Conservation (phyloP, 2,797 vertebrate genomes). For the Anguilla pacifica region DNA sequence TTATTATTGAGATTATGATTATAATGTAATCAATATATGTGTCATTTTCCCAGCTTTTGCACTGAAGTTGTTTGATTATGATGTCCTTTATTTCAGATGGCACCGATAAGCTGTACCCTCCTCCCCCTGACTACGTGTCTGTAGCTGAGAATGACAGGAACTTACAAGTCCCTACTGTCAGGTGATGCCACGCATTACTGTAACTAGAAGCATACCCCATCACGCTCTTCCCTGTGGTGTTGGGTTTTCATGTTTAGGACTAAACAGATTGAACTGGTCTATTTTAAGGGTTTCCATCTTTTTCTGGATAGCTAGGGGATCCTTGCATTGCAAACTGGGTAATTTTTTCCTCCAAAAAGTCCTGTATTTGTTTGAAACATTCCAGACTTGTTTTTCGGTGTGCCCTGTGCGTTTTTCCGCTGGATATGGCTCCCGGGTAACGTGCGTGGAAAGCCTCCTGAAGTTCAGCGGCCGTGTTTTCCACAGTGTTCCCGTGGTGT, state of each 20-base stretch:
- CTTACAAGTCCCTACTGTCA: conserved; percentile 66
- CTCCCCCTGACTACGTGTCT: conserved; percentile 64
- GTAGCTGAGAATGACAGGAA: conserved; percentile 67
- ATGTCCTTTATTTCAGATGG: conserved; percentile 30
- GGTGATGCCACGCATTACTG: conserved; percentile 48
- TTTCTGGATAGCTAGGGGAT: neutral
- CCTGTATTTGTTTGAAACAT: neutral
- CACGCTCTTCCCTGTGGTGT: neutral
- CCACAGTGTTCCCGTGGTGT: conserved; percentile 71
- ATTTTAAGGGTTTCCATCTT: neutral
- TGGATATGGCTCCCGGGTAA: too few species aligned
- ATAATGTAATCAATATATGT: neutral
- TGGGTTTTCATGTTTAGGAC: neutral
- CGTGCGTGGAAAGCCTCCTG: neutral
- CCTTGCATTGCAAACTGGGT: neutral
- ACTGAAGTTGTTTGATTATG: neutral
- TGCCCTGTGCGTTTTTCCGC: too few species aligned
- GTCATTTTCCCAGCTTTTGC: neutral
- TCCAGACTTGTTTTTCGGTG: neutral
- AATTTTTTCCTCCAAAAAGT: neutral
- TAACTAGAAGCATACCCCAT: neutral
- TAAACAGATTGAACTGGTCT: neutral
- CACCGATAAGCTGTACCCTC: conserved; percentile 60
- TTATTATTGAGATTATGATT: neutral
- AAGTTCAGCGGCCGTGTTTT: neutral